Base-by-base conservation (phyloP, 2,797 vertebrate genomes). In the Benthosema pterotum region DNA sequence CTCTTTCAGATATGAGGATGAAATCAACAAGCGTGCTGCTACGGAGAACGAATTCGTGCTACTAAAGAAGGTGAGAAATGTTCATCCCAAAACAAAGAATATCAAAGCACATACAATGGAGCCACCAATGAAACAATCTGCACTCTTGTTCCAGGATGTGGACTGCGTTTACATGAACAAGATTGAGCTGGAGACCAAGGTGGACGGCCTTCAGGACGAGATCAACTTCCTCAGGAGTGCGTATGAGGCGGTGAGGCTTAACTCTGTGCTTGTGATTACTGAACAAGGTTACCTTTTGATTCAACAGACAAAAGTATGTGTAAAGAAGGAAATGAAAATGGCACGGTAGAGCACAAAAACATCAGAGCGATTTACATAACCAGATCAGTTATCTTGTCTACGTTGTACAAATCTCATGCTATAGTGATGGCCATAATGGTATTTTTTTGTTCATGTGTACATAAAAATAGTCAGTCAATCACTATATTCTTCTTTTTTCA, bases 31-130 rank as follows among this genome's bases (percentile, higher is more conserved):
- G 69, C 95, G 96, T 14, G 95, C 96, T 0, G 13, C 57, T 0
- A 94, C 92, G 0, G 97, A 99, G 84, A 98, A 98, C 0, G 96
- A 99, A 2, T 99, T 99, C 83, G 97, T 99, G 71, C 91, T 98
- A 72, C 91, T 98, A 38, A 99, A 99, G 88, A 98, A 99, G 94
- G 97, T 96, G 77, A 73, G 63, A 45, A 12, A 46, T 65, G 22
- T 16, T 28, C 12, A 17, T 18, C 2, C 22, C 15, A 50, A n/a
- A 6, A 4, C 5, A 12, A 2, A 18, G n/a, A 15, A 46, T 46
- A 46, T 13, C 19, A 52, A 22, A 25, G 38, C 8, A n/a, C 51
- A 38, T 38, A 38, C 32, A 38, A 38, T 38, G 8, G 28, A 11
- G 8, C 32, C 32, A 11, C 7, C 32, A 38, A 1, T 32, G 2